Conservation (phyloP, 2,113 vertebrate genomes). For the Brienomyrus longianalis region DNA sequence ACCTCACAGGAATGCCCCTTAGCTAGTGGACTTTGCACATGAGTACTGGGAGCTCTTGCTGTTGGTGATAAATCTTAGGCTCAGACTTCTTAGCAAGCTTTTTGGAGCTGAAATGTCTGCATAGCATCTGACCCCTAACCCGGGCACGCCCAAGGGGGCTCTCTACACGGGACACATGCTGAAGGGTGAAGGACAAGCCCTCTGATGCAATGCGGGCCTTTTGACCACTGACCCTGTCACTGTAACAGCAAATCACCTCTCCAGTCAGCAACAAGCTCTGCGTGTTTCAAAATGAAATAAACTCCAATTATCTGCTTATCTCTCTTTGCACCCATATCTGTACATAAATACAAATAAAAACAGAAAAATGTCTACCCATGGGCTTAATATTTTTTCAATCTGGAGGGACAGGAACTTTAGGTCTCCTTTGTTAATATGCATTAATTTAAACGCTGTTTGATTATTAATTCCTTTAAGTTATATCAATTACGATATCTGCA, state of each 20-base stretch:
- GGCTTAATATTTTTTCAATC: slow-evolving; percentile 3
- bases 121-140: not conserved
- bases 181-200: not conserved
- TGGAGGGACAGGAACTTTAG: slow-evolving; percentile 10
- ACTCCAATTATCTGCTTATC: not conserved
- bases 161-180: not conserved
- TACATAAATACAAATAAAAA: not conserved
- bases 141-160: not conserved
- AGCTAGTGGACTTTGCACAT: not conserved
- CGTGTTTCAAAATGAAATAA: not conserved
- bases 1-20: not conserved
- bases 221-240: not conserved
- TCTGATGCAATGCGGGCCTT: not conserved
- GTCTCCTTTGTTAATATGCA: slow-evolving; percentile 10
- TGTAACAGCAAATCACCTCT: not conserved
- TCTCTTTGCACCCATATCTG: not conserved
- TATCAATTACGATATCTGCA: slow-evolving; percentile 4
- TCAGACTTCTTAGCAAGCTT: not conserved
- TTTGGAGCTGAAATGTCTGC: not conserved
- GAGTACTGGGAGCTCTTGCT: not conserved
- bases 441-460: slow-evolving; percentile 1
- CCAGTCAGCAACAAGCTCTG: not conserved
- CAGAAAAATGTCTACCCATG: slow-evolving; percentile 2
- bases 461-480: slow-evolving; percentile 12
- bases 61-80: not conserved